phyloP scores from a whole-genome alignment of 2,888 invertebrate species.

The Galerucella nymphaeae region DNA sequence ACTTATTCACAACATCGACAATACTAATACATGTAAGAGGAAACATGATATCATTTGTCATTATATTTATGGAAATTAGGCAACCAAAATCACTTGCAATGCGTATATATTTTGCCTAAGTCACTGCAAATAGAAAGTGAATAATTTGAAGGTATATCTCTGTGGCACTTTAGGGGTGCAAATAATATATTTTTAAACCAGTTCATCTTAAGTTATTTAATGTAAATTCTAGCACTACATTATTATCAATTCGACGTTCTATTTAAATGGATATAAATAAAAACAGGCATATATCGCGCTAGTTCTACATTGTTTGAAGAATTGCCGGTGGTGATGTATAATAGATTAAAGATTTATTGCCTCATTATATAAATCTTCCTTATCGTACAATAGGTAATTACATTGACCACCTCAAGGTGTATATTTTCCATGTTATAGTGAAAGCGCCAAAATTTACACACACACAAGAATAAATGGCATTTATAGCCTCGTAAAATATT shows the following conservation, averaged over 20 bases:
- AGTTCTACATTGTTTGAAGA: slow-evolving; percentile 20
- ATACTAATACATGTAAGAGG: too few species aligned
- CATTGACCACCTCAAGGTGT: slow-evolving; percentile 23
- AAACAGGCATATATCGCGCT: neutral
- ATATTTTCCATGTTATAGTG: slow-evolving; percentile 10
- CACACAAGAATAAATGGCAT: neutral
- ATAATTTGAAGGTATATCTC: too few species aligned
- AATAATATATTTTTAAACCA: too few species aligned
- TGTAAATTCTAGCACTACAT: neutral
- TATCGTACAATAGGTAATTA: slow-evolving; percentile 23
- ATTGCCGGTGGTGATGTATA: slow-evolving; percentile 20
- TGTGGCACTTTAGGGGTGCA: too few species aligned
- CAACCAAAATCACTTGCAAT: too few species aligned
- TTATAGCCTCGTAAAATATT: slow-evolving; percentile 6
- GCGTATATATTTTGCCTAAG: too few species aligned
- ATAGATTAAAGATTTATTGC: slow-evolving; percentile 32
- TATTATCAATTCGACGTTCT: neutral
- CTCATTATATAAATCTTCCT: slow-evolving; percentile 26
- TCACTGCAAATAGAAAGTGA: too few species aligned
- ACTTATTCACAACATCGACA: too few species aligned
- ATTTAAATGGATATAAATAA: slow-evolving; percentile 8
- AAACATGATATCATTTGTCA: too few species aligned
- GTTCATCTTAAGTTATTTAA: too few species aligned
- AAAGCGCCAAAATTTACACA: slow-evolving; percentile 22
- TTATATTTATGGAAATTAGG: too few species aligned